Evolutionary conservation across 2,113 vertebrate species (phyloP), one percentile per base, ranked within the genome.

Genomic region (Speoplatyrhinus poulsoni): DNA sequence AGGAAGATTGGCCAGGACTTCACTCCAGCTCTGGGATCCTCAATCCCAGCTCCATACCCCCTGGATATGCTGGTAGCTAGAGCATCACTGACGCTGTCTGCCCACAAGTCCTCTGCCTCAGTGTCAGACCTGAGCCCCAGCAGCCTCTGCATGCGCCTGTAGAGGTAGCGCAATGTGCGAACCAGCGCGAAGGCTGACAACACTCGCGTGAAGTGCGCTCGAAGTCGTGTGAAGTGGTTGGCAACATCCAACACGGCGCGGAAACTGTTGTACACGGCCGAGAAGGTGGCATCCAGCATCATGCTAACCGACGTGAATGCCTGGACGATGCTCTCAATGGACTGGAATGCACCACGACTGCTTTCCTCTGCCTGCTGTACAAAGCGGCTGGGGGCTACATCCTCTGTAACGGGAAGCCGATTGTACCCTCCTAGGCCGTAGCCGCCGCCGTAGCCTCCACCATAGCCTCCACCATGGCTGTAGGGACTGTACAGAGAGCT

Each of bases 211-310:
- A 99, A 96, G 82, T 99, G 97, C 12, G 96, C 73, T 36, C 94
- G 96, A 69, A 99, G 91, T 66, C 98, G 92, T 0, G 96, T 98
- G 59, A 99, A 94, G 79, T 99, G 98, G 83, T 99, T 99, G 62
- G 97, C 97, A 41, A 99, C 98, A 62, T 99, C 98, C 80, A 99
- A 76, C 32, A 99, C 96, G 0, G 98, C 98, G 0, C 98, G 94
- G 85, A 99, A 99, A 80, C 98, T 99, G 90, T 99, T 99, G 77
- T 98, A 98, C 6, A 99, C 95, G 0, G 98, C 98, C 0, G 97
- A 99, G 80, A 98, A 99, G 13, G 98, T 99, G 41, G 98, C 97
- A 36, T 99, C 96, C 92, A 99, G 91, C 98, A 99, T 99, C 96
- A 98, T 99, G 88, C 96, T 99, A 70, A 99, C 96, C 0, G 97